Evolutionary conservation across 2,888 invertebrate species (phyloP).

Genomic region (Platycnemis pennipes): DNA sequence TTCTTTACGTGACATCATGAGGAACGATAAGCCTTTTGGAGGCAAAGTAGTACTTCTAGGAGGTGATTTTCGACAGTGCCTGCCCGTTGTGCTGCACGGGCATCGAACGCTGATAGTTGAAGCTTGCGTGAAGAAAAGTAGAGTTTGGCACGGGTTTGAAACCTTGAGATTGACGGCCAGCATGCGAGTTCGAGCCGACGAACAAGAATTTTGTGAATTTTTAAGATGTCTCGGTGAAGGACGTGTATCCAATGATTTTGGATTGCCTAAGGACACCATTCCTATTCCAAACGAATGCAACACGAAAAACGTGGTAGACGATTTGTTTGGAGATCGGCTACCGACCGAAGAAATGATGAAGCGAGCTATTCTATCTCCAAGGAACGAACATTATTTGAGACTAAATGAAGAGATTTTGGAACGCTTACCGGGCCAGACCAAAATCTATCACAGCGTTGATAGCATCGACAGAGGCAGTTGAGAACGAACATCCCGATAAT

Average conservation of each 20-base stretch:
- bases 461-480: background rate
- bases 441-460: no score
- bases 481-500: background rate
- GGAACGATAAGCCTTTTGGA: slow-evolving; percentile 70
- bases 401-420: background rate
- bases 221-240: slow-evolving; percentile 29
- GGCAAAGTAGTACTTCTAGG: slow-evolving; percentile 71
- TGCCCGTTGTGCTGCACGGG: slow-evolving; percentile 71
- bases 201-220: slow-evolving; percentile 21
- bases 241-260: background rate
- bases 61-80: slow-evolving; percentile 72
- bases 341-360: background rate
- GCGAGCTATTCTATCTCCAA: slow-evolving; percentile 1
- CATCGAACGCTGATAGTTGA: slow-evolving; percentile 66
- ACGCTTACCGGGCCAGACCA: no score
- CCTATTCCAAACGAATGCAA: background rate
- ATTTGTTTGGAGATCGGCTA: background rate
- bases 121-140: slow-evolving; percentile 68
- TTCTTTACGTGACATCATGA: slow-evolving; percentile 65
- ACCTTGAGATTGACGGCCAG: slow-evolving; percentile 69
- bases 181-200: slow-evolving; percentile 69
- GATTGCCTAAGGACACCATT: background rate
- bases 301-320: background rate
- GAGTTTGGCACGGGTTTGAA: slow-evolving; percentile 70
- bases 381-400: background rate